Conservation (phyloP, 2,113 vertebrate genomes). For the Arothron firmamentum region DNA sequence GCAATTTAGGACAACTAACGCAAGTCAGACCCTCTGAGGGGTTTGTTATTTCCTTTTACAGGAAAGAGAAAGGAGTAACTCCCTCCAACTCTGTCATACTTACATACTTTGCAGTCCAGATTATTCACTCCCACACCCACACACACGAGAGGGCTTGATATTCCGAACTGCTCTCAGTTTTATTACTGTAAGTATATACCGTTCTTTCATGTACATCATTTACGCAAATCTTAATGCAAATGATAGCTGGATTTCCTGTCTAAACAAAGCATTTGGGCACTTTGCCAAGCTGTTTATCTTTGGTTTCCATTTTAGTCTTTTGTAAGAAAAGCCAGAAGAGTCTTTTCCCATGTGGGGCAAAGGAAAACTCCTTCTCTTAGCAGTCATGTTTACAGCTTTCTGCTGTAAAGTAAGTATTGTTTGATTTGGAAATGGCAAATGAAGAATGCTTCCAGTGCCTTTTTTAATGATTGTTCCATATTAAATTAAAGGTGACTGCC, state of each 20-base stretch:
- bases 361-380: slow-evolving; percentile 11
- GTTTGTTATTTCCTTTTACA: slow-evolving; percentile 41
- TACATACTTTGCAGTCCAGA: background rate
- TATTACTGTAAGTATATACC: slow-evolving; percentile 21
- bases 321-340: background rate
- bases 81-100: slow-evolving; percentile 11
- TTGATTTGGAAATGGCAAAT: background rate
- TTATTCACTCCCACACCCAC: background rate
- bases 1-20: background rate
- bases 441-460: too few relatives aligned
- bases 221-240: background rate
- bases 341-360: slow-evolving; percentile 34
- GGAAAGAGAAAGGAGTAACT: slow-evolving; percentile 37
- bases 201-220: background rate
- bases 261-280: slow-evolving; percentile 5
- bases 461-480: background rate
- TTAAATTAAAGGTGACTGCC: slow-evolving; percentile 19
- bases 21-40: background rate
- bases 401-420: slow-evolving; percentile 36
- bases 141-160: too few relatives aligned
- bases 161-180: background rate
- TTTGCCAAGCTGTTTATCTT: background rate
- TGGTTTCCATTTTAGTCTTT: background rate
- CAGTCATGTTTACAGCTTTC: slow-evolving; percentile 19
- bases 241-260: slow-evolving; percentile 5